Evolutionary conservation across 2,797 vertebrate species (phyloP).

Genomic region (Phalloptychus januarius): DNA sequence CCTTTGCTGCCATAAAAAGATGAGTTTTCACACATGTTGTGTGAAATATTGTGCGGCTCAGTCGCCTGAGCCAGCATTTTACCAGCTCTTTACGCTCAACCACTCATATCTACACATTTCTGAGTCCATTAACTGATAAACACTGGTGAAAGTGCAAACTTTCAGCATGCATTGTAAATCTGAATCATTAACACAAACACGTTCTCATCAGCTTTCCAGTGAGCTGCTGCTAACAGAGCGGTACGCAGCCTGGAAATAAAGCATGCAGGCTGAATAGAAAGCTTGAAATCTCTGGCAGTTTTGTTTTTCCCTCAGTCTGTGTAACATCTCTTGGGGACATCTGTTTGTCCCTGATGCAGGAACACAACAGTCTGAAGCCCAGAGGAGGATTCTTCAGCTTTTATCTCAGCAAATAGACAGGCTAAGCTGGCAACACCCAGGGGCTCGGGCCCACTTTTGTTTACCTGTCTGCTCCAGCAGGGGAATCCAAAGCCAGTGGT

Average conservation of each 20-base stretch:
- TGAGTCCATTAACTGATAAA: conserved; percentile 29
- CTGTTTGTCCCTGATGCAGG: conserved; percentile 34
- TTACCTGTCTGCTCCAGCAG: conserved; percentile 40
- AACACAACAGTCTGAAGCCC: conserved; percentile 52
- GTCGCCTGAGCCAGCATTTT: conserved; percentile 20
- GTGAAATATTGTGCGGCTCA: conserved; percentile 1
- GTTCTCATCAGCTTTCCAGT: conserved; percentile 46
- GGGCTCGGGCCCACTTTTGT: conserved; percentile 30
- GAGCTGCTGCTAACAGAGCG: conserved; percentile 14
- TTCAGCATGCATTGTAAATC: conserved; percentile 22
- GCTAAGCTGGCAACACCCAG: conserved; percentile 36
- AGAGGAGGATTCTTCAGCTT: conserved; percentile 36
- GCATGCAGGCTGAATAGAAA: conserved; percentile 6
- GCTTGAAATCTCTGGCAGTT: conserved; percentile 14
- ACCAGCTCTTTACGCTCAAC: neutral
- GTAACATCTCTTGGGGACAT: conserved; percentile 29
- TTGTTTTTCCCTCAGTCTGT: conserved; percentile 25
- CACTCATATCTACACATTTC: conserved; percentile 16
- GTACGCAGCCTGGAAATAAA: conserved; percentile 4
- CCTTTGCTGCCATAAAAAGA: too few relatives aligned
- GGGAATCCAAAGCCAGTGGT: conserved; percentile 19
- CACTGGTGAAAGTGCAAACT: conserved; percentile 34
- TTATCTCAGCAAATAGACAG: conserved; percentile 45
- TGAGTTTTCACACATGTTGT: neutral
- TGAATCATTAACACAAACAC: conserved; percentile 48